A percentile compares a stretch with the other conserved stretches of the same genome.
These are phyloP conservation scores for Clepsis dumicolana DNA, from an alignment of 2,888 invertebrate species.

Conservation along the genomic window DNA sequence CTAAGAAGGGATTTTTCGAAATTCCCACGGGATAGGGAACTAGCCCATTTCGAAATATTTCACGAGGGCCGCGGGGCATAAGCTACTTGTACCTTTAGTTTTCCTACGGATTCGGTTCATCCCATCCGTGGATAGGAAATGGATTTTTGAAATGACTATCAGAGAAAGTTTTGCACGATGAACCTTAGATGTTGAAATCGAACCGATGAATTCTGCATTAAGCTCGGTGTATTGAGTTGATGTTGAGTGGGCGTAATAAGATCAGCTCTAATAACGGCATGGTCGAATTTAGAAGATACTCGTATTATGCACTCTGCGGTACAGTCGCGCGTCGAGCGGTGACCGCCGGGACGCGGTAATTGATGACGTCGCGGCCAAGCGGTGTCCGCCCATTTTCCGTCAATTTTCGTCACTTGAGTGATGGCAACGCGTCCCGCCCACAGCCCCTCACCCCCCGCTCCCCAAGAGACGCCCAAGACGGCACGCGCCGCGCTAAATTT, in stretches of 20 bases:
- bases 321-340: conserved; percentile 67
- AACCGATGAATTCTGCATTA: not conserved
- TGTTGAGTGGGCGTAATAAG: conserved; percentile 6
- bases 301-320: conserved; percentile 73
- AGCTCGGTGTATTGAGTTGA: not conserved
- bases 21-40: no score
- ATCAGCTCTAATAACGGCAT: conserved; percentile 36
- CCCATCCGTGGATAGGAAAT: no score
- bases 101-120: no score
- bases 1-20: no score
- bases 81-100: no score
- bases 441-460: conserved; percentile 53
- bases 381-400: conserved; percentile 86
- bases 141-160: not conserved
- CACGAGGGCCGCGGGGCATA: no score
- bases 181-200: not conserved
- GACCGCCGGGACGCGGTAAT: conserved; percentile 83
- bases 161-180: not conserved
- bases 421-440: conserved; percentile 83
- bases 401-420: conserved; percentile 87
- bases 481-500: conserved; percentile 86
- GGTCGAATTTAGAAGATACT: conserved; percentile 55
- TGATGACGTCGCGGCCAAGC: conserved; percentile 85
- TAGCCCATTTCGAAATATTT: no score
- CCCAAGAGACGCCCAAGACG: conserved; percentile 61